Base-by-base conservation (phyloP, 2,797 vertebrate species). In the Emydoidea blandingii region DNA sequence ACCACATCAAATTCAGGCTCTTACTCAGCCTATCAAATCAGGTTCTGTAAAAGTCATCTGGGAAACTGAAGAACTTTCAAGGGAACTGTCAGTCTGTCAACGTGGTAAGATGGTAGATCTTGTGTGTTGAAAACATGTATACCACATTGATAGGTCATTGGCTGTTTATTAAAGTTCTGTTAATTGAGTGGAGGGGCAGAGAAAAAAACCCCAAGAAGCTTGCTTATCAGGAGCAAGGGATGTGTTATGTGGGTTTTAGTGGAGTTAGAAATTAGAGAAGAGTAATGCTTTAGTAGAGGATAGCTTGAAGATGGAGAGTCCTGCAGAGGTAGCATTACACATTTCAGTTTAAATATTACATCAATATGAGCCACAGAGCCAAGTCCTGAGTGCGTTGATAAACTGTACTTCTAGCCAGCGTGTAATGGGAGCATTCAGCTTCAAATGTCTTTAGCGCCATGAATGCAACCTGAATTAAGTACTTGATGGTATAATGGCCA, bases 391-490 rank as follows among this genome's bases (percentile, higher is more conserved):
- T 11, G 8, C 21, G 16, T 34, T 50, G 29, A 47, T 83, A 50
- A 84, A 29, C 59, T 37, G 87, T 29, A 34, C 8, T 6, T 79
- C 80, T 68, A 41, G 31, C 7, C 0, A 12, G 5, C 0, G 0
- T 8, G n/a, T 1, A n/a, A 59, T 5, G 23, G 86, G 52, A 86
- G 14, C 18, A 49, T 44, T 62, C 12, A 0, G 11, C 15, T 59
- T 56, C 4, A 16, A 16, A 34, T 52, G 62, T 74, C 27, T 84
- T 25, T 54, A 47, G 9, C 65, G 62, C 34, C 27, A 79, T 4
- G 83, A 50, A 5, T 53, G 56, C 49, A 74, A 76, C 41, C 27
- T 56, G 79, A 76, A 59, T 44, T 18, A 76, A 85, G 31, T 21
- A 84, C 82, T 82, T 84, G 53, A 53, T 50, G 79, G n/a, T 44